A percentile compares a stretch with the other conserved stretches of the same genome.
phyloP scores from a whole-genome alignment of 2,113 vertebrate species.

The Beaufortia kweichowensis region DNA sequence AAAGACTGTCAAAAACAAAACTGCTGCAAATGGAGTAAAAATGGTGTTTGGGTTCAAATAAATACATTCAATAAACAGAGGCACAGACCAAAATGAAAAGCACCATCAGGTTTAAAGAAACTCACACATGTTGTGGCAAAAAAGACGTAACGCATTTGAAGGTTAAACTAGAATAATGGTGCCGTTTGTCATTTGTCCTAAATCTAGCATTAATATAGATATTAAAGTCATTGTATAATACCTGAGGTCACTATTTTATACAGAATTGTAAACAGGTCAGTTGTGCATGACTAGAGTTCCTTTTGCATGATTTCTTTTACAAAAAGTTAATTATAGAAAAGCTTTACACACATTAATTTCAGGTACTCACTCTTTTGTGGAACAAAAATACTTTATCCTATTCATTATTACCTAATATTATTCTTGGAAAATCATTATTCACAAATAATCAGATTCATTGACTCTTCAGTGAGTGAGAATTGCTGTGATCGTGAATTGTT shows the following conservation, averaged over 20 bases:
- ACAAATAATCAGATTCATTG: too few relatives aligned
- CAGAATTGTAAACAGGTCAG: constrained; percentile 39
- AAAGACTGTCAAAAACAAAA: background rate
- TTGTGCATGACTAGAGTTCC: constrained; percentile 10
- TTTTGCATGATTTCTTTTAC: background rate
- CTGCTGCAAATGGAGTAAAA: background rate
- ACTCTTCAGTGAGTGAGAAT: too few relatives aligned
- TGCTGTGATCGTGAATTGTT: too few relatives aligned
- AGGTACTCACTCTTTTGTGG: too few relatives aligned
- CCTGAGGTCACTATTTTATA: constrained; percentile 6
- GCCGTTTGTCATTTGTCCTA: too few relatives aligned
- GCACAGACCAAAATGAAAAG: background rate
- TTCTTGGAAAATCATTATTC: too few relatives aligned
- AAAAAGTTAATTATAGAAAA: background rate
- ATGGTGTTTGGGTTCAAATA: background rate
- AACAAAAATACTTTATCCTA: too few relatives aligned
- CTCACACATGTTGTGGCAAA: too few relatives aligned
- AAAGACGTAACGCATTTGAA: too few relatives aligned
- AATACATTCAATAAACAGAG: background rate
- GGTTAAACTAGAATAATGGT: too few relatives aligned
- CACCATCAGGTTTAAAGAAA: too few relatives aligned
- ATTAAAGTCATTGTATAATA: background rate
- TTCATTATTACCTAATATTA: too few relatives aligned
- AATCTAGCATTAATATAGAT: background rate
- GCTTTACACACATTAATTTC: background rate